Evolutionary conservation across 2,888 invertebrate species (phyloP), one percentile per base, ranked within the genome.

Genomic region (Muschampia plurimacula): DNA sequence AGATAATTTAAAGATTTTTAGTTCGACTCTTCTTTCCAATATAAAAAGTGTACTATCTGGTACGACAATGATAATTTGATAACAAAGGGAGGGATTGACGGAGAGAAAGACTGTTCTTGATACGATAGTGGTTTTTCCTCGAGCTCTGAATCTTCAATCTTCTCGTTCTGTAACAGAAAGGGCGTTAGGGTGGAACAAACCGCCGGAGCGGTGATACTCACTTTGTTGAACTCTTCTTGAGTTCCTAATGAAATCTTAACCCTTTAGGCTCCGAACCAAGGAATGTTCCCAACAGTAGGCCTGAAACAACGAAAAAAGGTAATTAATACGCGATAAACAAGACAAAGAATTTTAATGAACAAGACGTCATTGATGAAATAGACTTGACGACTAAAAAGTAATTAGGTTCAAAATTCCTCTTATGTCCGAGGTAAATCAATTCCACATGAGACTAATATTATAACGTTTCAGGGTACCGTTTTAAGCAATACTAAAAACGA

Each of bases 171-270:
- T 72, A 90, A 92, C 89, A 91, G 77, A 91, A 80, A 84, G 77
- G 60, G 55, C n/a, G 68, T 80, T 80, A 78, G 77, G 76, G 67
- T 62, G 77, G 77, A 80, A 79, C 79, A 73, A 67, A 79, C 80
- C 81, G 79, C 80, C 75, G 72, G 22, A 78, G 80, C 80, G 80
- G 81, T 69, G 82, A 84, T 88, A 94, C 94, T 94, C 89, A 94
- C 94, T 92, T 93, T 75, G 82, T 93, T 88, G 90, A 92, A 93
- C 92, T 93, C 94, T 88, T 91, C 91, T 85, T 85, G 93, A 93
- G 92, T 86, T 87, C 93, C 90, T 88, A 89, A 81, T 86, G 94
- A 92, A 94, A 94, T 94, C 85, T 87, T 93, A 90, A 84, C 83
- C 85, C 88, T 91, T 89, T 94, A 94, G 87, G 91, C 93, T 84